Conservation (phyloP, 2,797 vertebrate species). For the Crotalus adamanteus region DNA sequence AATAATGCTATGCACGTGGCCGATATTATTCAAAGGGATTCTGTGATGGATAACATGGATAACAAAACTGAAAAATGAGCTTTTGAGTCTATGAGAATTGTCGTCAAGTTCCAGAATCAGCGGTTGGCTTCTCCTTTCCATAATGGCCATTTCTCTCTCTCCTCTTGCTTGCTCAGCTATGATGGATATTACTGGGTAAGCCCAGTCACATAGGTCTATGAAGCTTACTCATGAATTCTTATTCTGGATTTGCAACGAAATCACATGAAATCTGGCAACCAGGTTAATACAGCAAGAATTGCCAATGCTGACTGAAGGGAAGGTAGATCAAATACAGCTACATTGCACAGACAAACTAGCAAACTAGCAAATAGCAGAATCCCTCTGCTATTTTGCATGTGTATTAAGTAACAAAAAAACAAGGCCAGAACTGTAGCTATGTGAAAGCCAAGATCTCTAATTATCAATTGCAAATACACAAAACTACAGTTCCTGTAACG, state of each 20-base stretch:
- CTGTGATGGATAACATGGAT: too few species aligned
- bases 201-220: not conserved
- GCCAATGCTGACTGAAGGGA: too few species aligned
- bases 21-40: too few species aligned
- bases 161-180: not conserved
- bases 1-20: too few species aligned
- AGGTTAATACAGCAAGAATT: too few species aligned
- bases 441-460: not conserved
- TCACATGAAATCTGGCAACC: too few species aligned
- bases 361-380: too few species aligned
- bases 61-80: not conserved
- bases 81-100: not conserved
- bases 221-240: not conserved
- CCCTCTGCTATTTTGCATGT: not conserved
- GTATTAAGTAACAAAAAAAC: not conserved
- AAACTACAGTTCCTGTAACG: not conserved
- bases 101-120: not conserved
- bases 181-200: not conserved
- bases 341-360: too few species aligned
- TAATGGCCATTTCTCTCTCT: not conserved
- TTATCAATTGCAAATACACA: not conserved
- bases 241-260: too few species aligned
- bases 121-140: not conserved
- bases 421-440: not conserved
- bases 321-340: too few species aligned